A percentile compares a stretch with the other conserved stretches of the same genome.
phyloP scores from a whole-genome alignment of 1,140 invertebrate species.

The Drosophila gunungcola region DNA sequence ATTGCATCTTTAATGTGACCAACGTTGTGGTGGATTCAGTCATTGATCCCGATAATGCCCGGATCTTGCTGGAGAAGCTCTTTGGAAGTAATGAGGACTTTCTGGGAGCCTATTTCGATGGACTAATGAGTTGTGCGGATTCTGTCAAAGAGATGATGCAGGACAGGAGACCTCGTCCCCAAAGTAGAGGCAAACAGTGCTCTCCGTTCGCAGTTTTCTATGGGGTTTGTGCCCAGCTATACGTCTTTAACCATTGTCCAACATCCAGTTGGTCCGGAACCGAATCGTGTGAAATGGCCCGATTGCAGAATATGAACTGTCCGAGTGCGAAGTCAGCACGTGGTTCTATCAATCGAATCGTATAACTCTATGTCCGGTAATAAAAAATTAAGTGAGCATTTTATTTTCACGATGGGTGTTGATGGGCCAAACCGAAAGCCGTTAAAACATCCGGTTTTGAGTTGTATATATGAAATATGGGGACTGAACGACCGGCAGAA shows the following conservation, averaged over 20 bases:
- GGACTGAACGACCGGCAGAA: slow-evolving; percentile 1
- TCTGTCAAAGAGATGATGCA: slow-evolving; percentile 14
- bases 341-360: slow-evolving; percentile 4
- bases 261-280: slow-evolving; percentile 43
- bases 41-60: slow-evolving; percentile 34
- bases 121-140: slow-evolving; percentile 42
- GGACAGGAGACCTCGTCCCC: not conserved
- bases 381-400: slow-evolving; percentile 12
- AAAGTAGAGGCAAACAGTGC: slow-evolving; percentile 12
- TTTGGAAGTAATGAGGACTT: slow-evolving; percentile 43
- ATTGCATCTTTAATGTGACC: slow-evolving; percentile 54
- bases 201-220: slow-evolving; percentile 22
- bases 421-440: slow-evolving; percentile 23
- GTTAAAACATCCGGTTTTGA: slow-evolving; percentile 10
- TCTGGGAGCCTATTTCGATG: slow-evolving; percentile 26
- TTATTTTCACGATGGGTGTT: not conserved
- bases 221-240: slow-evolving; percentile 32
- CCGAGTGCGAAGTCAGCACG: slow-evolving; percentile 16
- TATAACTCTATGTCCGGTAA: not conserved
- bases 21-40: slow-evolving; percentile 16
- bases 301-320: slow-evolving; percentile 43
- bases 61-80: slow-evolving; percentile 31
- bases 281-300: slow-evolving; percentile 34
- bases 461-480: slow-evolving; percentile 14
- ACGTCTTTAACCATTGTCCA: slow-evolving; percentile 52